Conservation (phyloP, 2,888 invertebrate species). For the Leptopilina syphax region DNA sequence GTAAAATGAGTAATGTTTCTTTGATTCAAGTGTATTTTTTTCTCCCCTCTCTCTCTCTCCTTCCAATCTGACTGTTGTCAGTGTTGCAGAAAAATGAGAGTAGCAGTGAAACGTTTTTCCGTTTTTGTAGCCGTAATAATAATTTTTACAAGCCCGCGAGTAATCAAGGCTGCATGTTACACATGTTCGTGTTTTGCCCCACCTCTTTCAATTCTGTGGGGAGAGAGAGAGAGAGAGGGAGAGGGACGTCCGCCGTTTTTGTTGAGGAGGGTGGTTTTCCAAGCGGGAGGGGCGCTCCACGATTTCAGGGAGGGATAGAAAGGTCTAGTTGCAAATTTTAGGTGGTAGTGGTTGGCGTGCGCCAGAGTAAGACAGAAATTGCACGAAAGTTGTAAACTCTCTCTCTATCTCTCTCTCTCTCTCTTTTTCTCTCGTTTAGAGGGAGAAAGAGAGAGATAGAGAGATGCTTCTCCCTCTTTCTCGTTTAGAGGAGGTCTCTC, state of each 20-base stretch:
- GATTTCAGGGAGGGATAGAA: conserved; percentile 46
- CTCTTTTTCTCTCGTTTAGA: too few species aligned
- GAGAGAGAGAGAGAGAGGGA: neutral
- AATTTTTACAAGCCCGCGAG: conserved; percentile 74
- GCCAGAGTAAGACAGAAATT: conserved; percentile 44
- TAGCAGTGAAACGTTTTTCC: conserved; percentile 69
- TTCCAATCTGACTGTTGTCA: neutral
- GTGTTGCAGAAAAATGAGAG: conserved; percentile 5
- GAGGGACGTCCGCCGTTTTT: conserved; percentile 49
- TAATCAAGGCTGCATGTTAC: conserved; percentile 74
- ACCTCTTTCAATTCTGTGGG: conserved; percentile 56
- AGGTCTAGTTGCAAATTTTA: conserved; percentile 35
- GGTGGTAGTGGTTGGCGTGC: conserved; percentile 46
- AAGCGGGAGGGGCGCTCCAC: conserved; percentile 59
- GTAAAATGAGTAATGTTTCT: neutral
- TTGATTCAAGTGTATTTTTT: neutral
- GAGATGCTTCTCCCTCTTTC: too few species aligned
- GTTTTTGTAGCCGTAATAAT: conserved; percentile 65
- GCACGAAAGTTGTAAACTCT: conserved; percentile 39
- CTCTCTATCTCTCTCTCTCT: too few species aligned
- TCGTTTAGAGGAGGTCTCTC: too few species aligned
- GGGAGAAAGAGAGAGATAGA: too few species aligned
- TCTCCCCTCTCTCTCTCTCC: neutral
- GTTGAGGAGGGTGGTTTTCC: conserved; percentile 57
- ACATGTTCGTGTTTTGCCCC: conserved; percentile 66